Evolutionary conservation across 2,113 vertebrate species (phyloP).

Genomic region (Lophura nycthemera): DNA sequence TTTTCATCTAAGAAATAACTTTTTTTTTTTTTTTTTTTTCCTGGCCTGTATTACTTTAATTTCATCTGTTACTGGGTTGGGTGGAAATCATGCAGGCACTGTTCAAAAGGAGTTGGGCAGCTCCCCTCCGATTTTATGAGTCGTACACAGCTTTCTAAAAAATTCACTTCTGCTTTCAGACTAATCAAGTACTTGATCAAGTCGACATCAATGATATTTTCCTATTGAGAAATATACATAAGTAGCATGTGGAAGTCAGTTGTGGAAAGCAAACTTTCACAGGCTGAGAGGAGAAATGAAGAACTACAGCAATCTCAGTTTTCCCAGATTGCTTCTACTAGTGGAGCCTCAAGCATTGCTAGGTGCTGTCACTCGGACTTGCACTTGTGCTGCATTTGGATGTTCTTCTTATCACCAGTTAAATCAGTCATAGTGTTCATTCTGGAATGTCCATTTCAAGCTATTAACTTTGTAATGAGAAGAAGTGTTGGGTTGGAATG

Average conservation of each 20-base stretch:
- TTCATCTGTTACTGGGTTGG: background rate
- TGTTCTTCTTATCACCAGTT: conserved; percentile 28
- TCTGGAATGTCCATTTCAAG: conserved; percentile 40
- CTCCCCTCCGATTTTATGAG: background rate
- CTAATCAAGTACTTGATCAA: background rate
- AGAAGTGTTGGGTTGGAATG: conserved; percentile 5
- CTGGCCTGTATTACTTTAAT: background rate
- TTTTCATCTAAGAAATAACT: background rate
- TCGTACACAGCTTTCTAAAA: background rate
- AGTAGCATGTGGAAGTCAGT: conserved; percentile 21
- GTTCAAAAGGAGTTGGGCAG: background rate
- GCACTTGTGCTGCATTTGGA: background rate
- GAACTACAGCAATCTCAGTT: background rate
- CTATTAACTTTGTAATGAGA: conserved; percentile 35
- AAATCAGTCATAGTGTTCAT: conserved; percentile 23
- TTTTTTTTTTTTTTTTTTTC: background rate
- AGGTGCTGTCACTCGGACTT: background rate
- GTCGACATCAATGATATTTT: background rate
- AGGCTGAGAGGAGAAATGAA: conserved; percentile 36
- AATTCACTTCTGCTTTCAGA: background rate
- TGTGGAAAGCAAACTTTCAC: conserved; percentile 9
- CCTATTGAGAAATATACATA: background rate
- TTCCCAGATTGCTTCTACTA: background rate
- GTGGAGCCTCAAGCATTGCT: background rate
- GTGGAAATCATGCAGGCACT: background rate